Evolutionary conservation across 1,140 invertebrate species (phyloP).

Genomic region (Hylaeus volcanicus): DNA sequence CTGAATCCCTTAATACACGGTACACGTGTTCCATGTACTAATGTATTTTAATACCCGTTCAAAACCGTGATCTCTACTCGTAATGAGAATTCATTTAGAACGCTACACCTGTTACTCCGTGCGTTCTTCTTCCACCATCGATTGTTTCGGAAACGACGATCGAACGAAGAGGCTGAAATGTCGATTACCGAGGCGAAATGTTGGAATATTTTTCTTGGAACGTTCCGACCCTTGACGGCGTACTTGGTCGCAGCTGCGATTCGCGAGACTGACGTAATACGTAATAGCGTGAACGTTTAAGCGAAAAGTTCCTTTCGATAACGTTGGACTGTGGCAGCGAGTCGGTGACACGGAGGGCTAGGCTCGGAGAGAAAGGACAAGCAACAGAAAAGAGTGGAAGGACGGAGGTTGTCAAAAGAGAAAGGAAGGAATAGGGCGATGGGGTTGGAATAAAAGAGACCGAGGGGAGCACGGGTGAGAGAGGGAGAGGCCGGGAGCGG

Average conservation of each 20-base stretch:
- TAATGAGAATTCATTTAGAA: no score
- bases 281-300: neutral
- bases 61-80: no score
- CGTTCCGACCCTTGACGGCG: no score
- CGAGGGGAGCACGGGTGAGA: neutral
- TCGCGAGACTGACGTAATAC: no score
- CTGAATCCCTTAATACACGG: no score
- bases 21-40: no score
- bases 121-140: neutral
- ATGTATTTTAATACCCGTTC: no score
- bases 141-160: neutral
- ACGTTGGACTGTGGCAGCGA: slow-evolving; percentile 5
- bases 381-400: slow-evolving; percentile 28
- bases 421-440: slow-evolving; percentile 36
- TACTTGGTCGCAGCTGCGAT: no score
- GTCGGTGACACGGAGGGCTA: slow-evolving; percentile 28
- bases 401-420: slow-evolving; percentile 31
- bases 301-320: slow-evolving; percentile 19
- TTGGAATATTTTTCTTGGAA: no score
- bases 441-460: slow-evolving; percentile 39
- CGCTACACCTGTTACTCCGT: no score
- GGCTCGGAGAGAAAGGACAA: slow-evolving; percentile 21
- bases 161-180: no score
- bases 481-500: neutral
- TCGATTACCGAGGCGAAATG: no score